A percentile compares a stretch with the other conserved stretches of the same genome.
Conservation (phyloP, 2,113 vertebrate genomes). For the Colossoma macropomum region DNA sequence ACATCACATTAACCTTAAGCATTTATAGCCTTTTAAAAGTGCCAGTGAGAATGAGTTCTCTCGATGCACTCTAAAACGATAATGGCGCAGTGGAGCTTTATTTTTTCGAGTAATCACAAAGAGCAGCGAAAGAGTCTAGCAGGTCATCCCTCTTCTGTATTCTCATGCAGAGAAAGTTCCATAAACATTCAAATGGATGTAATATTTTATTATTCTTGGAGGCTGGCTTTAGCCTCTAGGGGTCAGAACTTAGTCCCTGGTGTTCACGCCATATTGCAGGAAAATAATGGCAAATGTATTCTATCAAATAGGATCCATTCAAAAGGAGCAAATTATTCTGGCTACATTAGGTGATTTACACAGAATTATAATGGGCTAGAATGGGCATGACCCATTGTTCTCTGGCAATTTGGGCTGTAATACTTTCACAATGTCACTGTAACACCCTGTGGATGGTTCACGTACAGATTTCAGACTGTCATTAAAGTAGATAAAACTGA, state of each 20-base stretch:
- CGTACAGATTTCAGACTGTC: not conserved
- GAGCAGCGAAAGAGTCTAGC: constrained; percentile 11
- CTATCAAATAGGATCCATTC: constrained; percentile 1
- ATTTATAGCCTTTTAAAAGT: constrained; percentile 41
- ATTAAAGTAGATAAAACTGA: not conserved
- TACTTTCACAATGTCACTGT: not conserved
- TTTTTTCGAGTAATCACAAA: constrained; percentile 39
- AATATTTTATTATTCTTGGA: constrained; percentile 25
- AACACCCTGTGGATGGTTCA: not conserved
- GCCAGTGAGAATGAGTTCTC: not conserved
- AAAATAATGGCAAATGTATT: constrained; percentile 24
- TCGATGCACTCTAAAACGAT: constrained; percentile 22
- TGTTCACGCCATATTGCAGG: not conserved
- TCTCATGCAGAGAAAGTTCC: constrained; percentile 7
- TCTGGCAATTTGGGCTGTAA: not conserved
- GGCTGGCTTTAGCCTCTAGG: constrained; percentile 20
- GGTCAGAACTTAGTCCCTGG: constrained; percentile 14
- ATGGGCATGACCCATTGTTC: not conserved
- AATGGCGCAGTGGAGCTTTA: constrained; percentile 18
- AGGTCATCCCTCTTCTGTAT: constrained; percentile 24
- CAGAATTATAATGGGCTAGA: constrained; percentile 1
- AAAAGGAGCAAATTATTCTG: constrained; percentile 11
- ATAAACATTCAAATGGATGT: constrained; percentile 30
- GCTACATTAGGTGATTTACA: constrained; percentile 26
- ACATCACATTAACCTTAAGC: constrained; percentile 41